Evolutionary conservation across 2,888 invertebrate genomes (phyloP), one percentile per base, ranked within the genome.

Genomic region (Mermis nigrescens): DNA sequence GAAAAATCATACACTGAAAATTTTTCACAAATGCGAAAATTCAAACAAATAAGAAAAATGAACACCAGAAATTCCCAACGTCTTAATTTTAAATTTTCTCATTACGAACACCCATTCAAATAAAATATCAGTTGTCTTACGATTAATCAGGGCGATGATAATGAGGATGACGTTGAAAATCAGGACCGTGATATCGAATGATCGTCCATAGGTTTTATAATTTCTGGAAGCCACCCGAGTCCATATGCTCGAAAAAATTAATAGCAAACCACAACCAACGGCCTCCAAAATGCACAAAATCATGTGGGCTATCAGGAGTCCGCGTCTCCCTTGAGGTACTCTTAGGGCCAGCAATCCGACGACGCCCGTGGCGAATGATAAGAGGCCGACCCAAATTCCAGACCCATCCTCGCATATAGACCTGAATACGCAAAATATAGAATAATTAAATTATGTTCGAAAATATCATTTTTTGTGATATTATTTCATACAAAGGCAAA

Each of bases 241-340:
- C 48, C 48, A 48, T 7, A 48, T n/a, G 48, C 48, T 24, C 19
- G 48, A 48, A 48, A 48, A 48, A n/a, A 48, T 48, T 4, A 48
- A 24, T 7, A 48, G 48, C 12, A 48, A 7, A 7, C 48, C 48
- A 24, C 48, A 48, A 48, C 19, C 48, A 48, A 24, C 48, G 19
- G 48, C 12, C 19, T 24, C 7, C 19, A 48, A 7, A 4, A 48
- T 24, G 48, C 19, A n/a, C 48, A 48, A 24, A 24, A 48, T 24
- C 19, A 48, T n/a, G 24, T 48, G 24, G 19, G 48, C 24, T 4
- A 24, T 24, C 19, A 48, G 12, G 4, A 48, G 48, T 7, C 48
- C 12, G 4, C 24, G 12, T 12, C 48, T 12, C 7, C 48, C 48
- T 7, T 12, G 12, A 24, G 48, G 24, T 24, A 4, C 24, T 12